These are phyloP conservation scores for Xiphias gladius DNA, from an alignment of 2,113 vertebrate genomes.

Conservation along the genomic window DNA sequence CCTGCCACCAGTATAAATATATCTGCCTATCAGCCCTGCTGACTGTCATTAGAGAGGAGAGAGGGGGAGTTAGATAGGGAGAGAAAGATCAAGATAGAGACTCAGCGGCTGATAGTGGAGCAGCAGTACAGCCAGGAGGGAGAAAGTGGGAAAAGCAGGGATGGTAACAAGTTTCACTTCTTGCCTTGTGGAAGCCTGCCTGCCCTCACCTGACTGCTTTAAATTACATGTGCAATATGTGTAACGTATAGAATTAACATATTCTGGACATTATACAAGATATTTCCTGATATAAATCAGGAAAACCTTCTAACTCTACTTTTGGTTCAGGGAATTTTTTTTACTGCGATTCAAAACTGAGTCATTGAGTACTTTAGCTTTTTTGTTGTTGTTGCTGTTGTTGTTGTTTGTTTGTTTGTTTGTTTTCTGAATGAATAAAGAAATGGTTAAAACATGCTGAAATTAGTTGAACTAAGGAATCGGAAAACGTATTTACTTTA, in stretches of 20 bases:
- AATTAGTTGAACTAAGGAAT: not conserved
- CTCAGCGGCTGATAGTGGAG: constrained; percentile 45
- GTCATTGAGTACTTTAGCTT: too few species aligned
- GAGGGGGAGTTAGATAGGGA: constrained; percentile 29
- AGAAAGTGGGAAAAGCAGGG: constrained; percentile 26
- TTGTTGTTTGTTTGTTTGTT: too few species aligned
- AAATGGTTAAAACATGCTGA: too few species aligned
- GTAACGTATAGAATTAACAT: not conserved
- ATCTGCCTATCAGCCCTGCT: constrained; percentile 76
- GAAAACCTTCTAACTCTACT: not conserved
- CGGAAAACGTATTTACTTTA: not conserved
- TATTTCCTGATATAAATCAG: not conserved
- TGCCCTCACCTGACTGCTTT: not conserved
- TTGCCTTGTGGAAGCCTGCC: not conserved
- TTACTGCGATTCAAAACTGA: not conserved
- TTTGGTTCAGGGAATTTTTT: not conserved
- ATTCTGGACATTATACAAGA: not conserved
- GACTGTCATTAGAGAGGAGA: constrained; percentile 64
- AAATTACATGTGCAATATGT: too few species aligned
- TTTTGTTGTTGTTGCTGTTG: too few species aligned
- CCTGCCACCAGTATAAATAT: constrained; percentile 76
- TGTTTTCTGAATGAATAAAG: too few species aligned
- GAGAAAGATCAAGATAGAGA: constrained; percentile 54
- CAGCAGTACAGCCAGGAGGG: constrained; percentile 45
- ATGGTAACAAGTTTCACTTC: constrained; percentile 14